Evolutionary conservation across 2,113 vertebrate species (phyloP), one percentile per base, ranked within the genome.

Genomic region (Semnornis frantzii): DNA sequence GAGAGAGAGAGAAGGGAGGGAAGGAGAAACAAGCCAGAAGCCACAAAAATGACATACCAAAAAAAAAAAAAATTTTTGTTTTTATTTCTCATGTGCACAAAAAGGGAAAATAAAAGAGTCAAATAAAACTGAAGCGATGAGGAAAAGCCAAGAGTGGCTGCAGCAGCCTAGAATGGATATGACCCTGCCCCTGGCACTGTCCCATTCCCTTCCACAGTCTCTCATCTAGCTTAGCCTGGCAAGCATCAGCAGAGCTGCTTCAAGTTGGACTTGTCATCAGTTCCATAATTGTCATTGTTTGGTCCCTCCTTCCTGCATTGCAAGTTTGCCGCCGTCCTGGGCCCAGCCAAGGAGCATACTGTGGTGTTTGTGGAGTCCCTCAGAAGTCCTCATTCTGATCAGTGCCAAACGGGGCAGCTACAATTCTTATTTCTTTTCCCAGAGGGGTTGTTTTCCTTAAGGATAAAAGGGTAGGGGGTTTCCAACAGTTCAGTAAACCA

Each of bases 1-100:
- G 69, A 54, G 66, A 66, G 57, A 86, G 42, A 57, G 14, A 42
- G 42, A 42, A 42, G 15, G 77, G 50, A 44, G 16, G 37, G 44
- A 81, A 83, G 68, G 62, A 97, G 50, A 93, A 94, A 88, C 57
- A 86, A 97, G 97, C 97, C 95, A 94, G 91, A 88, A 90, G 87
- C 93, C 93, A 91, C 89, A 70, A 95, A 95, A 96, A 96, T 98
- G 97, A 98, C 98, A 98, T 98, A 98, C 96, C 96, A 98, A 42
- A 42, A 42, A 42, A 42, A 96, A 98, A 98, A 88, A 92, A 92
- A 95, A 46, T 70, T 98, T 98, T n/a, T n/a, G n/a, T n/a, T n/a
- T 98, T 98, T 98, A 98, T 99, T 99, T 98, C 94, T 98, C 96
- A 98, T 98, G 98, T 98, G 98, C 98, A 98, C 98, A 95, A 97